Conservation (phyloP, 2,797 vertebrate species). For the Paedocypris micromegethes region DNA sequence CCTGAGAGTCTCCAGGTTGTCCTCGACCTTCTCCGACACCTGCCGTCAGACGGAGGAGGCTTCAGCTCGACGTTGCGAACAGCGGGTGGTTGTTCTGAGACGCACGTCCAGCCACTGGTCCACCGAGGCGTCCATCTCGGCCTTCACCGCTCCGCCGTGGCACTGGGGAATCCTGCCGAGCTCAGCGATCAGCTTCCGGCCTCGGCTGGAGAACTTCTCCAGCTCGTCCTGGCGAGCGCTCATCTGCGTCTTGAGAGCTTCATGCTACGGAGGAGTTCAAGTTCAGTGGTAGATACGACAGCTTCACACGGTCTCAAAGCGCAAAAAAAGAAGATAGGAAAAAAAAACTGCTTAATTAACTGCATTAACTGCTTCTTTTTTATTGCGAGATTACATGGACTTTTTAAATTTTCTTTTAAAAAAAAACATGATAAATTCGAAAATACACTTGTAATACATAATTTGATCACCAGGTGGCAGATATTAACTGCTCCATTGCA, state of each 20-base stretch:
- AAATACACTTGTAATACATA: too few relatives aligned
- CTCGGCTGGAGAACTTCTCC: conserved; percentile 84
- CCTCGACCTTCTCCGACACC: conserved; percentile 86
- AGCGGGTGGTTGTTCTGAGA: conserved; percentile 8
- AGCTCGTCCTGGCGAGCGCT: conserved; percentile 77
- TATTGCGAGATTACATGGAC: too few relatives aligned
- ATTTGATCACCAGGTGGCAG: too few relatives aligned
- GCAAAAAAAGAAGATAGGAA: too few relatives aligned
- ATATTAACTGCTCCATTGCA: too few relatives aligned
- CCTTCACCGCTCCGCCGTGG: conserved; percentile 71
- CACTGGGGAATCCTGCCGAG: conserved; percentile 83
- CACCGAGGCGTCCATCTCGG: conserved; percentile 79
- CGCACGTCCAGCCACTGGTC: conserved; percentile 97
- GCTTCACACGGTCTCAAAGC: too few relatives aligned
- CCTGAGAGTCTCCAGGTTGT: conserved; percentile 77
- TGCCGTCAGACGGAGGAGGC: conserved; percentile 44
- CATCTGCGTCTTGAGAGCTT: conserved; percentile 79
- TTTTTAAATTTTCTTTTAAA: too few relatives aligned
- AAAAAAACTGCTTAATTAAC: too few relatives aligned
- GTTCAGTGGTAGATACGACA: too few relatives aligned
- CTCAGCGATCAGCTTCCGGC: conserved; percentile 82
- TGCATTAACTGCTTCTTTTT: too few relatives aligned
- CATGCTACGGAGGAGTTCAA: conserved; percentile 69
- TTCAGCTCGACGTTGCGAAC: too few relatives aligned
- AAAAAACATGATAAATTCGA: too few relatives aligned